A percentile compares a stretch with the other conserved stretches of the same genome.
Conservation (phyloP, 2,888 invertebrate species). For the Drosophila neonasuta region DNA sequence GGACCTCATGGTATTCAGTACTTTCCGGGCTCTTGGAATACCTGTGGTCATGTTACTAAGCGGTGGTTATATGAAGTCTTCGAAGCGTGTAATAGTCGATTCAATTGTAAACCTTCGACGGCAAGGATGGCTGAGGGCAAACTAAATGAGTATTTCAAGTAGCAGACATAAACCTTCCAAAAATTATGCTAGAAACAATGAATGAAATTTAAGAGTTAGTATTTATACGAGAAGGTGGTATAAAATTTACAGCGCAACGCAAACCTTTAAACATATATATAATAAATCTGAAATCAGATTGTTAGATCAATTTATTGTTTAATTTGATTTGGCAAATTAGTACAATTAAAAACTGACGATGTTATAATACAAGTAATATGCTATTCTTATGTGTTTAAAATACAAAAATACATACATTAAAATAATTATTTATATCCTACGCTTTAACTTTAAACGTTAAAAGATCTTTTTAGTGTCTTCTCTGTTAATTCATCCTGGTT, state of each 20-base stretch:
- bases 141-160: conserved; percentile 9
- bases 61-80: conserved; percentile 91
- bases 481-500: conserved; percentile 17
- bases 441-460: conserved; percentile 46
- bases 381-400: conserved; percentile 30
- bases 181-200: too few species aligned
- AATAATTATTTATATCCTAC: conserved; percentile 51
- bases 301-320: conserved; percentile 20
- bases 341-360: not conserved
- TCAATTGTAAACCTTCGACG: conserved; percentile 90
- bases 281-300: not conserved
- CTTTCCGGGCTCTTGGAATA: conserved; percentile 85
- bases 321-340: conserved; percentile 7
- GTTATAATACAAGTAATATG: conserved; percentile 49
- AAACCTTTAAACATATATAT: too few species aligned
- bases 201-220: too few species aligned
- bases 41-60: conserved; percentile 94
- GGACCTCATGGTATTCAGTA: conserved; percentile 91
- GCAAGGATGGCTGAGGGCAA: conserved; percentile 83
- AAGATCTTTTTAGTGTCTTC: conserved; percentile 64
- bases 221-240: too few species aligned
- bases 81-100: conserved; percentile 91
- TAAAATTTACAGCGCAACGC: too few species aligned
- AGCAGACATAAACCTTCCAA: too few species aligned
- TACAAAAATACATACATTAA: conserved; percentile 60